Evolutionary conservation across 2,113 vertebrate species (phyloP), one percentile per base, ranked within the genome.

Genomic region (Microtus montanus): DNA sequence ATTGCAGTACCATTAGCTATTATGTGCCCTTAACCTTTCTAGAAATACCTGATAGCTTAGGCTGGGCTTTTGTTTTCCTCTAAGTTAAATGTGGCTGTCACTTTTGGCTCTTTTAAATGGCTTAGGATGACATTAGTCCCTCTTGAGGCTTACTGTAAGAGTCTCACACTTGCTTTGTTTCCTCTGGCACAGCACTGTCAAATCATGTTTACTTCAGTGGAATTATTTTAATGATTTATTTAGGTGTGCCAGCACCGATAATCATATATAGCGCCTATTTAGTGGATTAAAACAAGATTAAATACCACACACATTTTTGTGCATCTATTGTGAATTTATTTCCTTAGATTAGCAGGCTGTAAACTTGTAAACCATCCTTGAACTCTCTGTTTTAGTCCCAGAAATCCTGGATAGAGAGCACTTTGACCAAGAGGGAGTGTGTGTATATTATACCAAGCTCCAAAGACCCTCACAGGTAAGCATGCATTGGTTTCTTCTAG

Each of bases 391-490:
- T 98, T 79, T 98, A 99, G 99, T 99, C 99, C 99, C 99, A 99
- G 99, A 99, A 99, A 99, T 99, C 99, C 98, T 99, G 99, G 99
- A 99, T 99, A 99, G 99, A 99, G 99, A 99, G 98, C 98, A 99
- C 99, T 99, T 99, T 99, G 99, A 99, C 99, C 97, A 99, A 99
- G 99, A 99, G 99, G 98, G 99, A 99, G 99, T 99, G 99, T 98
- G 99, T 99, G 80, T 99, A 99, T 97, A 99, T 99, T 98, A 99
- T 99, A 98, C 99, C 99, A 97, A 99, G 99, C 98, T 99, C 99
- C 98, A 99, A 99, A 98, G 99, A 99, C 97, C 99, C 99, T 97
- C 99, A 99, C 99, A 99, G 99, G 99, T 99, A 99, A 97, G 97
- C 47, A 97, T 41, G 54, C 54, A 30, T 92, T 93, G 78, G 17